These are phyloP conservation scores for Nomia melanderi DNA, from an alignment of 1,140 invertebrate genomes.

Conservation along the genomic window DNA sequence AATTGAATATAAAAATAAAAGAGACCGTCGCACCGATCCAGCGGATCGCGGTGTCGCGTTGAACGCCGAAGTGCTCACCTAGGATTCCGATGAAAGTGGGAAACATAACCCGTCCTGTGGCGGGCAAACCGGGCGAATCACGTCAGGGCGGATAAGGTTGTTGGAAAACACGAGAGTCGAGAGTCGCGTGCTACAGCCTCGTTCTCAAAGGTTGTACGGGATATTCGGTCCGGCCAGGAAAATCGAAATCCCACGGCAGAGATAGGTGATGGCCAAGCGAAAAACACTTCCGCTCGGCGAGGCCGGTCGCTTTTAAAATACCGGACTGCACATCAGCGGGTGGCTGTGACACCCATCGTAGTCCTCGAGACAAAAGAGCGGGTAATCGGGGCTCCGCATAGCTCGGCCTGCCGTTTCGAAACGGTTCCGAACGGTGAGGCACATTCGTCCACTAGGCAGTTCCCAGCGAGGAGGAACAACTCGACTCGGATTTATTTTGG, in stretches of 20 bases:
- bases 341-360: conserved; percentile 49
- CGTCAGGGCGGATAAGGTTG: conserved; percentile 55
- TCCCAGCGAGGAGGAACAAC: conserved; percentile 3
- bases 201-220: not conserved
- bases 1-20: not conserved
- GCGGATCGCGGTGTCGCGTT: not conserved
- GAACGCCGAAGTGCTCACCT: conserved; percentile 81
- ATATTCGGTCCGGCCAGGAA: not conserved
- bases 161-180: conserved; percentile 7
- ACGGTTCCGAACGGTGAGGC: conserved; percentile 1
- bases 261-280: conserved; percentile 22
- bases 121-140: conserved; percentile 66
- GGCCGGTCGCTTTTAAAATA: conserved; percentile 43
- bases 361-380: conserved; percentile 46
- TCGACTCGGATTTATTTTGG: conserved; percentile 51
- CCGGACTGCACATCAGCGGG: conserved; percentile 47
- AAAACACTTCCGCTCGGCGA: conserved; percentile 53
- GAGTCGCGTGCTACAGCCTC: not conserved
- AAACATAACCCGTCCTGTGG: conserved; percentile 85
- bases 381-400: conserved; percentile 48
- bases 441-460: conserved; percentile 46
- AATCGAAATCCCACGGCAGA: conserved; percentile 12
- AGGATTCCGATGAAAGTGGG: conserved; percentile 86
- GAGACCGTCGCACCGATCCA: not conserved
- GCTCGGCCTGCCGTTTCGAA: conserved; percentile 25